A percentile compares a stretch with the other conserved stretches of the same genome.
Evolutionary conservation across 1,140 invertebrate genomes (phyloP).

Genomic region (Acromyrmex charruanus): DNA sequence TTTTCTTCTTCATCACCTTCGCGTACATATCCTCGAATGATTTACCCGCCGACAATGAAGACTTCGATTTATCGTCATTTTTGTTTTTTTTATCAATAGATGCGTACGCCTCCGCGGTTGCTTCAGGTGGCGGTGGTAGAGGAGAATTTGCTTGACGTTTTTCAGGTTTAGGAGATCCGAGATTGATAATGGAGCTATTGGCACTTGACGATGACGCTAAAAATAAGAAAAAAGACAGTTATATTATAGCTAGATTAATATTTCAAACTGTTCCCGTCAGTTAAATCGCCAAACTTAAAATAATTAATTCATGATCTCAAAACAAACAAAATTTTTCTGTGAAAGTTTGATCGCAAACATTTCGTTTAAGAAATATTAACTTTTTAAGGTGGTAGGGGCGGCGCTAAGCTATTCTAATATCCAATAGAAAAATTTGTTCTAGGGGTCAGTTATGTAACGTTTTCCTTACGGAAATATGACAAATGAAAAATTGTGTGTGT

Average conservation of each 20-base stretch:
- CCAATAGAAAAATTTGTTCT: no score
- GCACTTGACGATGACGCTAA: conserved; percentile 92
- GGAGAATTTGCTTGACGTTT: conserved; percentile 95
- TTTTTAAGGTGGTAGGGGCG: no score
- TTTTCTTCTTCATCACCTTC: conserved; percentile 92
- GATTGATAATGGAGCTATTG: conserved; percentile 90
- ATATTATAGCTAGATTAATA: neutral
- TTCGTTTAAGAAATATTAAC: no score
- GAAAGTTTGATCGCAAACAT: no score
- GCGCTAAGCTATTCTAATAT: no score
- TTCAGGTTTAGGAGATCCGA: conserved; percentile 94
- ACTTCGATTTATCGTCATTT: conserved; percentile 82
- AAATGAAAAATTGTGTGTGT: no score
- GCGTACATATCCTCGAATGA: conserved; percentile 95
- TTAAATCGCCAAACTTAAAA: no score
- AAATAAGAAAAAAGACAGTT: conserved; percentile 24
- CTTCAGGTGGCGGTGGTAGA: conserved; percentile 91
- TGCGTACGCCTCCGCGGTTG: conserved; percentile 79
- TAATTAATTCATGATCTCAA: no score
- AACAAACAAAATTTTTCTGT: no score
- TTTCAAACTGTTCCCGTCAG: no score
- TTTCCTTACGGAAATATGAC: no score
- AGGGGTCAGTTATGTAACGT: no score
- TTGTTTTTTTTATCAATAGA: conserved; percentile 82
- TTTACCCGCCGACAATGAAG: conserved; percentile 83